These are phyloP conservation scores for Musca vetustissima DNA, from an alignment of 1,140 invertebrate species.

Conservation along the genomic window DNA sequence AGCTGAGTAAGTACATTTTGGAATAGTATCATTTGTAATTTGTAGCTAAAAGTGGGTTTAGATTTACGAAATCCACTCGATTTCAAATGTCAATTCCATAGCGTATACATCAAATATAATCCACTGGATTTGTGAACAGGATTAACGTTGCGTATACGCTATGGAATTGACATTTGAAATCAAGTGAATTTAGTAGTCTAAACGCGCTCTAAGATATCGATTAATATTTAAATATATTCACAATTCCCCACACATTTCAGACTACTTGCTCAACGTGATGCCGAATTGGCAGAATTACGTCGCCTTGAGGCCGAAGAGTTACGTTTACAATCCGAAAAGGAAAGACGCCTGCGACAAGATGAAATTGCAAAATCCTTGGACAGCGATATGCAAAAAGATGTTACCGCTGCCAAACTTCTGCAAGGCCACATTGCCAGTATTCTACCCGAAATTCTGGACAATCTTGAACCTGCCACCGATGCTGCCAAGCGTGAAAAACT, in stretches of 20 bases:
- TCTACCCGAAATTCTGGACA: slow-evolving; percentile 79
- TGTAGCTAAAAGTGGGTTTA: no score
- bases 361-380: slow-evolving; percentile 48
- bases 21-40: no score
- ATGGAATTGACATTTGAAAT: no score
- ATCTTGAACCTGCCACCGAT: slow-evolving; percentile 59
- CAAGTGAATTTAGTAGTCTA: no score
- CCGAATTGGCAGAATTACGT: slow-evolving; percentile 76
- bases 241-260: no score
- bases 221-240: no score
- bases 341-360: slow-evolving; percentile 52
- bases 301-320: slow-evolving; percentile 73
- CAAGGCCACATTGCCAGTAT: slow-evolving; percentile 83
- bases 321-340: slow-evolving; percentile 65
- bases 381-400: slow-evolving; percentile 65
- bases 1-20: slow-evolving; percentile 59
- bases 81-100: no score
- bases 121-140: no score
- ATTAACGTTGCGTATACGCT: no score
- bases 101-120: no score
- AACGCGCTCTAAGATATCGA: no score
- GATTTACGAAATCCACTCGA: no score
- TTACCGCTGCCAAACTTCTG: slow-evolving; percentile 78
- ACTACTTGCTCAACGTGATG: slow-evolving; percentile 74
- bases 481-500: slow-evolving; percentile 60